These are phyloP conservation scores for Mormyrops boulengeri DNA, from an alignment of 2,797 vertebrate genomes.

Conservation along the genomic window DNA sequence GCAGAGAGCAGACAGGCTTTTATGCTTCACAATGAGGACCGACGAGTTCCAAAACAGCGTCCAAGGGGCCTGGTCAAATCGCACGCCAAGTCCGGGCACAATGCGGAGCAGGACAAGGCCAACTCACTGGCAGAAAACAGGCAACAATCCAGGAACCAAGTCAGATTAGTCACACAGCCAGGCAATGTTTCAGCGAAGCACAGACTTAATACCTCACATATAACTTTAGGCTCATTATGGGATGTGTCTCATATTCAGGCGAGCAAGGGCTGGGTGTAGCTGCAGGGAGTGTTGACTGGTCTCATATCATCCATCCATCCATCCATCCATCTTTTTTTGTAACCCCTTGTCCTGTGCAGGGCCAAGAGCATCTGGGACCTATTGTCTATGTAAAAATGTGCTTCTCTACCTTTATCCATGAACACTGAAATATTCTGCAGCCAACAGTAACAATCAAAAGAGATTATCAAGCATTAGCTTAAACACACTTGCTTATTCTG, in stretches of 20 bases:
- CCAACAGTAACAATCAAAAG: neutral
- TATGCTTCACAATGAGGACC: neutral
- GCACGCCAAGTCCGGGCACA: neutral
- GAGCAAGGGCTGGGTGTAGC: neutral
- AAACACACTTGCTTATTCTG: neutral
- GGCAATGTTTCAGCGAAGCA: neutral
- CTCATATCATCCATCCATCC: neutral
- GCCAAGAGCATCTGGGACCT: neutral
- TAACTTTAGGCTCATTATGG: neutral
- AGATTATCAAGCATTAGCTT: neutral
- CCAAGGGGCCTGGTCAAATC: neutral
- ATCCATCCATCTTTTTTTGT: neutral
- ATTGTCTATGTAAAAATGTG: neutral
- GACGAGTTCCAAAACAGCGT: neutral
- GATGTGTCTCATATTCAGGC: neutral
- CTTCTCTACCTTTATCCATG: neutral
- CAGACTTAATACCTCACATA: neutral
- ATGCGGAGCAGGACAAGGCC: neutral
- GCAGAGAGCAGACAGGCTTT: neutral
- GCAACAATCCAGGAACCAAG: neutral
- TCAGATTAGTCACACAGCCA: neutral
- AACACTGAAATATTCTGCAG: neutral
- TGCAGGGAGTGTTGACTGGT: neutral
- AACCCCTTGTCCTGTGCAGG: neutral
- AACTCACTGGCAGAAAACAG: neutral